These are phyloP conservation scores for Bufotes viridis DNA, from an alignment of 2,797 vertebrate species.

Conservation along the genomic window DNA sequence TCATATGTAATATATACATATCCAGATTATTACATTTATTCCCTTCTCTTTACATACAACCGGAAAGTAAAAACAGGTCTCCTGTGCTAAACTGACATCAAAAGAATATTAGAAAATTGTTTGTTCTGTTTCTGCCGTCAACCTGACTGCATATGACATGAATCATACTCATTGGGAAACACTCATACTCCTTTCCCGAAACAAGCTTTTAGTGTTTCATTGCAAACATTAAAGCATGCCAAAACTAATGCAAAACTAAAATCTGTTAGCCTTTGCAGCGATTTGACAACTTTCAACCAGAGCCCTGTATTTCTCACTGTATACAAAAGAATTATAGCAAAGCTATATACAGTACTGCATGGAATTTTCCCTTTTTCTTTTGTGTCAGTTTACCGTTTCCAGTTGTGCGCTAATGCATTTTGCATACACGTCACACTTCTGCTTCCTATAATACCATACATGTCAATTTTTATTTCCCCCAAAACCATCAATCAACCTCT, in stretches of 20 bases:
- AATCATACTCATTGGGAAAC: slow-evolving; percentile 48
- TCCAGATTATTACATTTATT: slow-evolving; percentile 13
- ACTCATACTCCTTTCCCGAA: slow-evolving; percentile 44
- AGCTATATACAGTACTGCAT: background rate
- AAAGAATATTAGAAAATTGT: slow-evolving; percentile 39
- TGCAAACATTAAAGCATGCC: slow-evolving; percentile 24
- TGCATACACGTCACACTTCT: slow-evolving; percentile 7
- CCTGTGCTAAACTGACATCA: slow-evolving; percentile 33
- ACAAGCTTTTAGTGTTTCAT: slow-evolving; percentile 48
- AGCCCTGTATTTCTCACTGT: background rate
- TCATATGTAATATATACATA: slow-evolving; percentile 32
- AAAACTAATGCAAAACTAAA: slow-evolving; percentile 30
- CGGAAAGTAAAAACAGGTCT: slow-evolving; percentile 27
- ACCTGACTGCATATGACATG: slow-evolving; percentile 27
- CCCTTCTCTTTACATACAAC: background rate
- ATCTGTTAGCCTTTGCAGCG: background rate
- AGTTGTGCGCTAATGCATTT: slow-evolving; percentile 13
- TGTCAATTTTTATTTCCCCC: slow-evolving; percentile 8
- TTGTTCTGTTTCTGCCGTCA: slow-evolving; percentile 29
- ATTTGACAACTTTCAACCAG: background rate
- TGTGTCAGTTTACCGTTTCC: background rate
- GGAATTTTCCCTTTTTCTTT: background rate
- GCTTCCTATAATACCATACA: slow-evolving; percentile 1
- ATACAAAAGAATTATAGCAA: background rate
- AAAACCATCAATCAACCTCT: slow-evolving; percentile 10